Evolutionary conservation across 2,797 vertebrate genomes (phyloP).

Genomic region (Sebastes hubbsi): DNA sequence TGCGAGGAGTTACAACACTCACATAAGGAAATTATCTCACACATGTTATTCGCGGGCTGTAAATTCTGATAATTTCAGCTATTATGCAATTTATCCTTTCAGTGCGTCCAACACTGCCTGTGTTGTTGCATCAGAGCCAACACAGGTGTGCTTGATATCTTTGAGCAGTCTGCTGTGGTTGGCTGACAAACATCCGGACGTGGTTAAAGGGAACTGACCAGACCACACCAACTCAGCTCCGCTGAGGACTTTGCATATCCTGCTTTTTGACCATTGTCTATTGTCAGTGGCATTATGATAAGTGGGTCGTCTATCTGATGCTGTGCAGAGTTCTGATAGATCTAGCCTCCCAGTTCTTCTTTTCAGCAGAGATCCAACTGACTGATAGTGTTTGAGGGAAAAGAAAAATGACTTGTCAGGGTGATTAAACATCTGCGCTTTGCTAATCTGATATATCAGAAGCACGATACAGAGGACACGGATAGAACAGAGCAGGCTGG

Average conservation of each 20-base stretch:
- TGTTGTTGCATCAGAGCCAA: constrained; percentile 23
- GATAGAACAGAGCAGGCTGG: background rate
- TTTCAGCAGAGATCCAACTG: constrained; percentile 15
- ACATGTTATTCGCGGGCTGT: background rate
- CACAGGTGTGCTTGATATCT: constrained; percentile 62
- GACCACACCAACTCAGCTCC: constrained; percentile 22
- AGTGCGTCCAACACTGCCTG: constrained; percentile 6
- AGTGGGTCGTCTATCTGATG: constrained; percentile 63
- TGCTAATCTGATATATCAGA: constrained; percentile 43
- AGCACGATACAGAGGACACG: background rate
- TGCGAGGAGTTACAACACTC: background rate
- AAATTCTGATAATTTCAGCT: constrained; percentile 21
- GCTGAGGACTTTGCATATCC: constrained; percentile 75
- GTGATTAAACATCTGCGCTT: constrained; percentile 16
- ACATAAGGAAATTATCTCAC: constrained; percentile 17
- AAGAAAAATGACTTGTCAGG: constrained; percentile 30
- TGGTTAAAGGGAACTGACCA: constrained; percentile 57
- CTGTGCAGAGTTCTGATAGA: constrained; percentile 45
- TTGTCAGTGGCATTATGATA: constrained; percentile 66
- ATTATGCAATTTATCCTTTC: constrained; percentile 29
- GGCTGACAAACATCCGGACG: constrained; percentile 66
- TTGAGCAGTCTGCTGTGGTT: constrained; percentile 33
- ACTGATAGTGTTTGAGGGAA: constrained; percentile 41
- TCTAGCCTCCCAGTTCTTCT: constrained; percentile 22
- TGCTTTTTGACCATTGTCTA: constrained; percentile 71